phyloP scores from a whole-genome alignment of 2,888 invertebrate genomes.

The Drosophila algonquin region DNA sequence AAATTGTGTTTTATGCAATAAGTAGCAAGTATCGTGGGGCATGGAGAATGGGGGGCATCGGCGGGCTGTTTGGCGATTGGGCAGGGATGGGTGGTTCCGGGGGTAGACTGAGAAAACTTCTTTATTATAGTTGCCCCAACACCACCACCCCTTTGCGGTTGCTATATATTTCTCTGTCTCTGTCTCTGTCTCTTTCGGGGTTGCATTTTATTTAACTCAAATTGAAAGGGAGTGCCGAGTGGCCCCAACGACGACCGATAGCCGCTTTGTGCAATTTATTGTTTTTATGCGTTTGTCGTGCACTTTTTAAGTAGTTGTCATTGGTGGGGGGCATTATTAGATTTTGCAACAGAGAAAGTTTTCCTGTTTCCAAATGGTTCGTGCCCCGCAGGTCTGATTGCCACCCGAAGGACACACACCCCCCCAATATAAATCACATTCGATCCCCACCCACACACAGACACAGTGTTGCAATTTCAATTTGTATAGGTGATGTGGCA shows the following conservation, averaged over 20 bases:
- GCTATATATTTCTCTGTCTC: neutral
- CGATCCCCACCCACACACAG: neutral
- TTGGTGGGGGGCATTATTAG: conserved; percentile 72
- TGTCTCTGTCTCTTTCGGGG: neutral
- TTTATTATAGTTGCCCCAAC: conserved; percentile 49
- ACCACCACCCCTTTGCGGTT: conserved; percentile 8
- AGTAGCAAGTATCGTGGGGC: conserved; percentile 26
- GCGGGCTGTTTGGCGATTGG: conserved; percentile 40
- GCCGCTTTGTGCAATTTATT: conserved; percentile 75
- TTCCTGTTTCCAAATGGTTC: conserved; percentile 32
- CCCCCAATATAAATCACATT: neutral
- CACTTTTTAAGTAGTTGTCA: conserved; percentile 74
- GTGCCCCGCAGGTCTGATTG: conserved; percentile 61
- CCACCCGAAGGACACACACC: conserved; percentile 21
- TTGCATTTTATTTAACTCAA: conserved; percentile 64
- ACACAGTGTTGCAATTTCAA: conserved; percentile 19
- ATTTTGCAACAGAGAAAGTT: conserved; percentile 64
- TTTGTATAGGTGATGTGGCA: conserved; percentile 20
- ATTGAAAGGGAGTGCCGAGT: conserved; percentile 58
- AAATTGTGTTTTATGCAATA: conserved; percentile 69
- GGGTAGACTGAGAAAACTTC: conserved; percentile 61
- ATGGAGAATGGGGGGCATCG: neutral
- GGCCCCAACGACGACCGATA: neutral
- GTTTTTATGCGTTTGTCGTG: conserved; percentile 79
- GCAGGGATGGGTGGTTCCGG: conserved; percentile 41